Evolutionary conservation across 35 echinoderm and acorn worm genomes (phyloP).

Genomic region (Holothuria glaberrima): DNA sequence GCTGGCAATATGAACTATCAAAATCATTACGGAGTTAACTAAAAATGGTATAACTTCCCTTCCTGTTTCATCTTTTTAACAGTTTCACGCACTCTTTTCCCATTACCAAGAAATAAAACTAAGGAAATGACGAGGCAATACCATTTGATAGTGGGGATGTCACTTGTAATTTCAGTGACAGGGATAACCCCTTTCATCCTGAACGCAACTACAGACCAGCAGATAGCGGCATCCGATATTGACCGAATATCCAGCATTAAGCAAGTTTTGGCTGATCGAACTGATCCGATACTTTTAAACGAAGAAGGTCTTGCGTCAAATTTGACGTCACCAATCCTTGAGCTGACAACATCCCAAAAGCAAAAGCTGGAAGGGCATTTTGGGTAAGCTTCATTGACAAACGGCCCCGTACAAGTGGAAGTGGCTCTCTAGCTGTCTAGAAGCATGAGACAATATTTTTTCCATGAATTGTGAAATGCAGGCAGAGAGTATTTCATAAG

Average conservation of each 20-base stretch:
- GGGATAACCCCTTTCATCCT: background rate
- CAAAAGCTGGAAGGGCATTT: background rate
- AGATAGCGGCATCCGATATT: background rate
- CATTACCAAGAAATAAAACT: no score
- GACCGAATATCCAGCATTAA: background rate
- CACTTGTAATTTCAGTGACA: background rate
- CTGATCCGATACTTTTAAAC: background rate
- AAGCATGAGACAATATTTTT: no score
- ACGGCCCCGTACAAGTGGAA: background rate
- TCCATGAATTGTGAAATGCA: no score
- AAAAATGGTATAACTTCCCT: no score
- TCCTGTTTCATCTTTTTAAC: no score
- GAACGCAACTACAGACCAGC: constrained; percentile 12
- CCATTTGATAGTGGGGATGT: background rate
- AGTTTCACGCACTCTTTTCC: no score
- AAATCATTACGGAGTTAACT: no score
- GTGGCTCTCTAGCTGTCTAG: no score
- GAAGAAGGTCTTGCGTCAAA: background rate
- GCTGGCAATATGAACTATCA: no score
- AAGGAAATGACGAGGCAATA: background rate
- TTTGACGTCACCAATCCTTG: background rate
- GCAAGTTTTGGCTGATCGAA: background rate
- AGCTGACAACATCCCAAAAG: background rate
- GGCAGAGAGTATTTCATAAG: no score
- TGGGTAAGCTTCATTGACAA: background rate